phyloP scores from a whole-genome alignment of 2,113 vertebrate species.

The Brienomyrus longianalis region DNA sequence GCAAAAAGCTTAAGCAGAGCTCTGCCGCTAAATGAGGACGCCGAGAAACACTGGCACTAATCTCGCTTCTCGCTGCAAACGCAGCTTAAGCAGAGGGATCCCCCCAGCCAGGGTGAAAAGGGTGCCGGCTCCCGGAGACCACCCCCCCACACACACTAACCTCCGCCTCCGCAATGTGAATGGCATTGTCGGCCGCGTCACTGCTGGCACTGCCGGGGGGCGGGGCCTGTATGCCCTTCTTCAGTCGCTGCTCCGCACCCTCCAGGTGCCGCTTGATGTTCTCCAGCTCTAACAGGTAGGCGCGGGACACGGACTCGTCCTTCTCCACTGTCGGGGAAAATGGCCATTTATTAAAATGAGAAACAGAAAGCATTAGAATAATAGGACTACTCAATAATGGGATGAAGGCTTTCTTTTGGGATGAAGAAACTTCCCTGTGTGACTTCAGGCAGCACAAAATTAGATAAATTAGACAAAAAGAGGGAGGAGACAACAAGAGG shows the following conservation, averaged over 20 bases:
- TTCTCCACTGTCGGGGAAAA: slow-evolving; percentile 73
- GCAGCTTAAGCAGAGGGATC: neutral
- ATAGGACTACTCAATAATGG: neutral
- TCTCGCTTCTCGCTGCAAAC: too few species aligned
- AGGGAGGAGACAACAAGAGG: neutral
- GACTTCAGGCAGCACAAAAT: neutral
- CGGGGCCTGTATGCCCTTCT: slow-evolving; percentile 65
- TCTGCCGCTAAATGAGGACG: neutral
- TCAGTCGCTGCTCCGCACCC: slow-evolving; percentile 75
- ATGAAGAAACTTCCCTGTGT: neutral
- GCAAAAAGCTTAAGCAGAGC: neutral
- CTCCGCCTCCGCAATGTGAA: slow-evolving; percentile 81
- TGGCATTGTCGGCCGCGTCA: slow-evolving; percentile 55
- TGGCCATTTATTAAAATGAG: neutral
- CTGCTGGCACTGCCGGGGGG: slow-evolving; percentile 55
- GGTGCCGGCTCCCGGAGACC: too few species aligned
- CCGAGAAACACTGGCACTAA: neutral
- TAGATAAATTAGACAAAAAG: neutral
- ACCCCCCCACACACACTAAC: slow-evolving; percentile 51
- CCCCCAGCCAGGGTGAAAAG: neutral
- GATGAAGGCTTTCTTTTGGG: neutral
- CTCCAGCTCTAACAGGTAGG: slow-evolving; percentile 79
- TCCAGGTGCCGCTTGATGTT: slow-evolving; percentile 73
- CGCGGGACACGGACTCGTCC: slow-evolving; percentile 77
- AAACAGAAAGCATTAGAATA: neutral